Evolutionary conservation across 2,888 invertebrate species (phyloP).

Genomic region (Synanthedon andrenaeformis): DNA sequence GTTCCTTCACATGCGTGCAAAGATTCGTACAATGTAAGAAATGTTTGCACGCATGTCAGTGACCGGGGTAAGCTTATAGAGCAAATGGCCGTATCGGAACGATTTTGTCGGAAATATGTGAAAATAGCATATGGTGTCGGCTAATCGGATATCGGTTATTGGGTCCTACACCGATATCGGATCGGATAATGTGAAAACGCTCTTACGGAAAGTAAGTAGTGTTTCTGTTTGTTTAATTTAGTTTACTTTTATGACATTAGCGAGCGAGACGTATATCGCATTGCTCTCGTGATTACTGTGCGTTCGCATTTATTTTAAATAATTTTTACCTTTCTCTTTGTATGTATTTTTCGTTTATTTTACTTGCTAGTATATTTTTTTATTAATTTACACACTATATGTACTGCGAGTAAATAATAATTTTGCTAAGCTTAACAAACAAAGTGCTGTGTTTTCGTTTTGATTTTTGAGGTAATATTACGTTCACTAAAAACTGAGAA

Average conservation of each 20-base stretch:
- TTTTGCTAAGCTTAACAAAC: background rate
- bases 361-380: background rate
- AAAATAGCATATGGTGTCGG: too few species aligned
- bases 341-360: background rate
- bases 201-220: too few species aligned
- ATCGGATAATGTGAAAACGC: too few species aligned
- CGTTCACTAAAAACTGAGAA: slow-evolving; percentile 19
- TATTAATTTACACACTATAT: background rate
- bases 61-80: too few species aligned
- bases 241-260: slow-evolving; percentile 23
- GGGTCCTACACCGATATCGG: too few species aligned
- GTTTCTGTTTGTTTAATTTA: too few species aligned
- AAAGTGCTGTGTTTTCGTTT: slow-evolving; percentile 51
- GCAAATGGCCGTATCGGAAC: too few species aligned
- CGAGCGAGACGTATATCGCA: slow-evolving; percentile 58
- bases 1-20: too few species aligned
- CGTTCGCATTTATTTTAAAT: slow-evolving; percentile 47
- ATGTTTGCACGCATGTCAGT: too few species aligned
- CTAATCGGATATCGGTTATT: too few species aligned
- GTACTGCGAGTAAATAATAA: background rate
- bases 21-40: too few species aligned
- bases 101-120: too few species aligned
- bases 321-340: slow-evolving; percentile 1
- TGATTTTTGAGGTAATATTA: slow-evolving; percentile 32
- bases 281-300: slow-evolving; percentile 49